These are phyloP conservation scores for Ellobium chinense DNA, from an alignment of 2,888 invertebrate genomes.

Conservation along the genomic window DNA sequence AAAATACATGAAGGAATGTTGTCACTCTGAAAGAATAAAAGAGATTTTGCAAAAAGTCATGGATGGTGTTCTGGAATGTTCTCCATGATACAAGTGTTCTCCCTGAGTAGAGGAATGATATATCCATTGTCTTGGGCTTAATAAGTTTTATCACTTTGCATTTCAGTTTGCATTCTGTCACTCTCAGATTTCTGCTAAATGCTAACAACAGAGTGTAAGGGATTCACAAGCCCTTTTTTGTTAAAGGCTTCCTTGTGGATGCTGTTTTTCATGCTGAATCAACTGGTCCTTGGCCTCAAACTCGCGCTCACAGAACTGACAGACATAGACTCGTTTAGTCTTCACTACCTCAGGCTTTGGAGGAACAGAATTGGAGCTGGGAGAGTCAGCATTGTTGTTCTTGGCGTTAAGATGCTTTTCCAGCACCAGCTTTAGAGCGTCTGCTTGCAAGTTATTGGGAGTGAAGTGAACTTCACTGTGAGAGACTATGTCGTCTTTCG, in stretches of 20 bases:
- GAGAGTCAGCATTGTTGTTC: conserved; percentile 38
- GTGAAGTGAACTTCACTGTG: conserved; percentile 72
- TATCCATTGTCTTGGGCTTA: no score
- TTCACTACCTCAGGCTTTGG: conserved; percentile 2
- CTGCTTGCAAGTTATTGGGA: conserved; percentile 49
- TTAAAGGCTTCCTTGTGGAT: conserved; percentile 49
- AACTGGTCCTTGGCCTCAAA: conserved; percentile 67
- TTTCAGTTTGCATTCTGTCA: no score
- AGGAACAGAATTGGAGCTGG: conserved; percentile 27
- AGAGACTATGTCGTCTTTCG: conserved; percentile 57
- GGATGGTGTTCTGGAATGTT: no score
- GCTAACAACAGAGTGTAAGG: no score
- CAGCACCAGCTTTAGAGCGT: conserved; percentile 50
- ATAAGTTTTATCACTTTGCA: no score
- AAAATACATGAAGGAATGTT: no score
- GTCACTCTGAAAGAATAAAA: no score
- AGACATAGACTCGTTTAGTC: conserved; percentile 67
- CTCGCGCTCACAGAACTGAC: conserved; percentile 72
- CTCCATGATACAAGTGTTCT: no score
- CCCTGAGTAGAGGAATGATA: no score
- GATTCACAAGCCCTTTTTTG: no score
- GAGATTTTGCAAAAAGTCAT: no score
- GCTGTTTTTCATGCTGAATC: conserved; percentile 72
- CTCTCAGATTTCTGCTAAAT: no score
- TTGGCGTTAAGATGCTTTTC: conserved; percentile 18